phyloP scores from a whole-genome alignment of 2,888 invertebrate genomes.

The Zygothrica quintamaculata region DNA sequence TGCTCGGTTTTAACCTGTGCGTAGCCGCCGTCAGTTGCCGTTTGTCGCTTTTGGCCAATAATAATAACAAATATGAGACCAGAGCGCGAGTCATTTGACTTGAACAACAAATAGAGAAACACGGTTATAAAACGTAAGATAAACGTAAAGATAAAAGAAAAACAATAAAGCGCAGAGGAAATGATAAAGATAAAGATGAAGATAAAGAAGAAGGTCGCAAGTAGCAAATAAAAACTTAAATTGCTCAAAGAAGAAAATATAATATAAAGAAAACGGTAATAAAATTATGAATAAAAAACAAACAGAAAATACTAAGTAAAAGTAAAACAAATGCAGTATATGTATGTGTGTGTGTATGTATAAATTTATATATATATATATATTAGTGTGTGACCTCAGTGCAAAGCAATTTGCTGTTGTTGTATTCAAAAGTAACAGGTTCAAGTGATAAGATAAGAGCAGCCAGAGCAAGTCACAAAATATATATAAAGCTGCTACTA shows the following conservation, averaged over 20 bases:
- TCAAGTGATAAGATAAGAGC: not conserved
- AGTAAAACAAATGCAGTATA: not conserved
- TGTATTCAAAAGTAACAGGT: constrained; percentile 7
- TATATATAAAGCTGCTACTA: constrained; percentile 27
- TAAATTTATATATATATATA: too few species aligned
- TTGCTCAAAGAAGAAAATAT: constrained; percentile 5
- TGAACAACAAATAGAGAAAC: not conserved
- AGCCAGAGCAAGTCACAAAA: constrained; percentile 1
- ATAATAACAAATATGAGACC: constrained; percentile 67
- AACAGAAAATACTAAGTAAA: constrained; percentile 7
- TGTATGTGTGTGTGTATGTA: not conserved
- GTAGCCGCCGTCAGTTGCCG: constrained; percentile 59
- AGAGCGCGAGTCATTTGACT: constrained; percentile 46
- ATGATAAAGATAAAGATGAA: too few species aligned
- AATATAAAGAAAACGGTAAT: not conserved
- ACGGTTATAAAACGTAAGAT: constrained; percentile 22
- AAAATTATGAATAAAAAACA: not conserved
- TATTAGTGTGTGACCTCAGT: constrained; percentile 15
- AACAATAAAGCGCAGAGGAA: too few species aligned
- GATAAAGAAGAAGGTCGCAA: constrained; percentile 4
- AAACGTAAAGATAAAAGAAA: constrained; percentile 14
- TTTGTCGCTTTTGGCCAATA: constrained; percentile 67
- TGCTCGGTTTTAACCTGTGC: constrained; percentile 48
- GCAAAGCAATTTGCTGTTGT: constrained; percentile 10
- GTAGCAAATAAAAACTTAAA: not conserved